A percentile compares a stretch with the other conserved stretches of the same genome.
Conservation (phyloP, 2,888 invertebrate genomes). For the Disparrhopalites patrizii region DNA sequence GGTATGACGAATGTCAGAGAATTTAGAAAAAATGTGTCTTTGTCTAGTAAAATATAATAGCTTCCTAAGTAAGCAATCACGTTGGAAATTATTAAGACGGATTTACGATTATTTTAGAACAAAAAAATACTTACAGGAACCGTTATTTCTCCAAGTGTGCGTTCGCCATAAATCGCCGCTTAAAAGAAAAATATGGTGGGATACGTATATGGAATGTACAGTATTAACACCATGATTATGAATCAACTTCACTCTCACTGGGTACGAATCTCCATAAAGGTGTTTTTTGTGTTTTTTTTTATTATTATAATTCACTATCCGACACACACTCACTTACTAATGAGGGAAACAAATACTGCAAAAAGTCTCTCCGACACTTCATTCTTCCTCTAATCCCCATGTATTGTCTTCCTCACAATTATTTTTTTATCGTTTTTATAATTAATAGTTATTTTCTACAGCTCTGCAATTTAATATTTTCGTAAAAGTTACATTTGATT, state of each 20-base stretch:
- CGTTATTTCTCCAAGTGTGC: no score
- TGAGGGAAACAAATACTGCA: slow-evolving; percentile 2
- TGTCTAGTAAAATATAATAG: neutral
- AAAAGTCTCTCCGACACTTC: slow-evolving; percentile 3
- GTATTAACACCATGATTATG: slow-evolving; percentile 17
- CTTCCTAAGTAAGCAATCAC: neutral
- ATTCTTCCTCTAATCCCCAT: neutral
- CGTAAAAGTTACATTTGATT: no score
- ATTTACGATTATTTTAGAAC: no score
- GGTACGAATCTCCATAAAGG: neutral
- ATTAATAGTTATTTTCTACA: no score
- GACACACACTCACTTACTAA: slow-evolving; percentile 4
- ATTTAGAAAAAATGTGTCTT: no score
- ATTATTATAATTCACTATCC: neutral
- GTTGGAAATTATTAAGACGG: no score
- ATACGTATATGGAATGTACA: slow-evolving; percentile 1
- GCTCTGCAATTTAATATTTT: no score
- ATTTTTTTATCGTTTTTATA: no score
- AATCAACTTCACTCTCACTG: slow-evolving; percentile 18
- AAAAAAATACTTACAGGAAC: no score
- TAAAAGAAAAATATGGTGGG: neutral
- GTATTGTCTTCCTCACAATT: no score
- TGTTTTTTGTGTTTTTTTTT: neutral
- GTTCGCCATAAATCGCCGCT: no score
- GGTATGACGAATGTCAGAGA: no score